These are phyloP conservation scores for Oscheius onirici DNA, from an alignment of 2,888 invertebrate species.

Conservation along the genomic window DNA sequence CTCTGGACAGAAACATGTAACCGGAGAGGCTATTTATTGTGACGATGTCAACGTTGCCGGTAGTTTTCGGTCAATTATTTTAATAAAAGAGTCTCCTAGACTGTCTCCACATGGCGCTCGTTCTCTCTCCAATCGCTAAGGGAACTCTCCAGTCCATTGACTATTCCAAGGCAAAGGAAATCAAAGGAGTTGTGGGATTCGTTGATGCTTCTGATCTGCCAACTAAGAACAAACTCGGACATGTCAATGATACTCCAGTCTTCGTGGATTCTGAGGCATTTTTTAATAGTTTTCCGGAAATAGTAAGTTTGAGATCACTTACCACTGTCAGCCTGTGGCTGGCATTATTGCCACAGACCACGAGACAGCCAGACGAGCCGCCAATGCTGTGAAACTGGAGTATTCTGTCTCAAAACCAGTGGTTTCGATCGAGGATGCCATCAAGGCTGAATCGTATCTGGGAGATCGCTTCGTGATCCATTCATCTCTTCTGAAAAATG, in stretches of 20 bases:
- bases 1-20: conserved; percentile 87
- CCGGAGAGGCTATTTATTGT: conserved; percentile 88
- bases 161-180: conserved; percentile 79
- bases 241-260: conserved; percentile 83
- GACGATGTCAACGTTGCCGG: conserved; percentile 80
- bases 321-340: conserved; percentile 72
- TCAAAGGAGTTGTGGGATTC: conserved; percentile 85
- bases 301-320: conserved; percentile 74
- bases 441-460: conserved; percentile 47
- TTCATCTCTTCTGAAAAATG: conserved; percentile 71
- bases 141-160: conserved; percentile 76
- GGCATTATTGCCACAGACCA: conserved; percentile 77
- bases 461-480: conserved; percentile 81
- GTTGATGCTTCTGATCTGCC: conserved; percentile 83
- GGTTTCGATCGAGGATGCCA: conserved; percentile 81
- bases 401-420: conserved; percentile 76
- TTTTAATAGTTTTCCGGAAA: not conserved
- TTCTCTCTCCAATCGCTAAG: conserved; percentile 77
- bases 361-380: conserved; percentile 83
- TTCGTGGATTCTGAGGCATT: conserved; percentile 82
- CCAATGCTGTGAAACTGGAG: conserved; percentile 81
- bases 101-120: conserved; percentile 84
- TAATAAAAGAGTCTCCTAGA: too few species aligned
- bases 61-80: too few species aligned
- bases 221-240: conserved; percentile 79